Conservation (phyloP, 2,888 invertebrate genomes). For the Mesochorus sp. region DNA sequence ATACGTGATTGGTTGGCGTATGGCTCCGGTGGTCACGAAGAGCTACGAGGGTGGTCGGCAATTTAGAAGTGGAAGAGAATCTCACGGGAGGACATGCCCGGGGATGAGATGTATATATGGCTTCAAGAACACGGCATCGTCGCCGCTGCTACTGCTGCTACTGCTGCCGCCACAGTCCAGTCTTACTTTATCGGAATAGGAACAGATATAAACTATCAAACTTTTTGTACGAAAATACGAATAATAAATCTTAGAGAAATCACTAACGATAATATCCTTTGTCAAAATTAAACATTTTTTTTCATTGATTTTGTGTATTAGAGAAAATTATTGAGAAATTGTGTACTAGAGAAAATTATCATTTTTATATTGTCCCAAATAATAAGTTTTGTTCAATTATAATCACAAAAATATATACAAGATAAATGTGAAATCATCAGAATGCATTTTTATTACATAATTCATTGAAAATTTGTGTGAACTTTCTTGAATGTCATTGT, state of each 20-base stretch:
- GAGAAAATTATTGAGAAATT: too few relatives aligned
- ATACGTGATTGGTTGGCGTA: not conserved
- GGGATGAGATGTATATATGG: constrained; percentile 73
- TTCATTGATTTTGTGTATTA: too few relatives aligned
- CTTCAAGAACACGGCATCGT: constrained; percentile 74
- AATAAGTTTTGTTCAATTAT: too few relatives aligned
- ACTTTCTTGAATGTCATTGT: too few relatives aligned
- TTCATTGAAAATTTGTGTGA: too few relatives aligned
- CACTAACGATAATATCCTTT: too few relatives aligned
- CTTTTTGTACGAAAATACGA: not conserved
- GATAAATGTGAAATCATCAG: too few relatives aligned
- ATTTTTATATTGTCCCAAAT: too few relatives aligned
- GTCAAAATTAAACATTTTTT: not conserved
- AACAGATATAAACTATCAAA: constrained; percentile 25
- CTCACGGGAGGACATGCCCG: constrained; percentile 40
- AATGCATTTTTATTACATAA: too few relatives aligned
- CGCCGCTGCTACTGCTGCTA: constrained; percentile 21
- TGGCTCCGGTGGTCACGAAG: not conserved
- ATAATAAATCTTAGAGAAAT: not conserved
- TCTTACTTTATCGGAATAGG: constrained; percentile 13
- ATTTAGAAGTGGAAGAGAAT: constrained; percentile 55
- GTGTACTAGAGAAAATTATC: too few relatives aligned
- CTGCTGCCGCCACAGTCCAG: constrained; percentile 11
- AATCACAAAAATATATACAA: too few relatives aligned
- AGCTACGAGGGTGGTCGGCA: constrained; percentile 15